These are phyloP conservation scores for Bhutanitis thaidina DNA, from an alignment of 2,888 invertebrate genomes.

Conservation along the genomic window DNA sequence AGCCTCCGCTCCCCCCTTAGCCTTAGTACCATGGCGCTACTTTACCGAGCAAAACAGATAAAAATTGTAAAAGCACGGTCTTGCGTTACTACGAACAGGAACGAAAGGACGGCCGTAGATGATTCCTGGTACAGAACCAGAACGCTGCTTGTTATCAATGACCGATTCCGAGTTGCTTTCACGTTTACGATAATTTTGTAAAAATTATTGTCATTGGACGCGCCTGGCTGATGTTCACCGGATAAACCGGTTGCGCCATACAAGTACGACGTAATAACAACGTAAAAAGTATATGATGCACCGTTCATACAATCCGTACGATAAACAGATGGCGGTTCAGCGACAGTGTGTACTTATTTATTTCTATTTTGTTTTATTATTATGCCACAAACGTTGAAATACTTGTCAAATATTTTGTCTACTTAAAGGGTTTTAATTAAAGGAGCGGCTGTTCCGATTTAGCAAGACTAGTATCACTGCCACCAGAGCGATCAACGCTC, in stretches of 20 bases:
- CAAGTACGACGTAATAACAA: constrained; percentile 25
- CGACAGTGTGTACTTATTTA: background rate
- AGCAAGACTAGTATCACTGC: no score
- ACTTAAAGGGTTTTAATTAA: no score
- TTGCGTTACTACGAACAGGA: constrained; percentile 8
- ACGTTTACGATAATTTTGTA: constrained; percentile 57
- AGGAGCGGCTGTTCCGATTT: no score
- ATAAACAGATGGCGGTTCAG: constrained; percentile 19
- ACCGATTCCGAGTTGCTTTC: constrained; percentile 39
- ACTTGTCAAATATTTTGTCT: no score
- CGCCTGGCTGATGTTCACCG: constrained; percentile 34
- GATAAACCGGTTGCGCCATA: constrained; percentile 54
- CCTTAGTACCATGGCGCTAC: constrained; percentile 38
- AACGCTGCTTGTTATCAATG: constrained; percentile 38
- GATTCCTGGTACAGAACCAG: constrained; percentile 32
- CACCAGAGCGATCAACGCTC: no score
- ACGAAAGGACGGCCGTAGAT: constrained; percentile 15
- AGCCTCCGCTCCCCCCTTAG: constrained; percentile 46
- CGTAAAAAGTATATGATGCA: constrained; percentile 40
- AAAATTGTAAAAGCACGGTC: constrained; percentile 5
- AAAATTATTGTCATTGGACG: constrained; percentile 52
- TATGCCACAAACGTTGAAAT: no score
- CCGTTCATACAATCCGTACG: constrained; percentile 36
- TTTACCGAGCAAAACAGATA: constrained; percentile 20
- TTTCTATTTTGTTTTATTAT: no score